Evolutionary conservation across 1,140 invertebrate species (phyloP), one percentile per base, ranked within the genome.

Genomic region (Leptoteleia sp.): DNA sequence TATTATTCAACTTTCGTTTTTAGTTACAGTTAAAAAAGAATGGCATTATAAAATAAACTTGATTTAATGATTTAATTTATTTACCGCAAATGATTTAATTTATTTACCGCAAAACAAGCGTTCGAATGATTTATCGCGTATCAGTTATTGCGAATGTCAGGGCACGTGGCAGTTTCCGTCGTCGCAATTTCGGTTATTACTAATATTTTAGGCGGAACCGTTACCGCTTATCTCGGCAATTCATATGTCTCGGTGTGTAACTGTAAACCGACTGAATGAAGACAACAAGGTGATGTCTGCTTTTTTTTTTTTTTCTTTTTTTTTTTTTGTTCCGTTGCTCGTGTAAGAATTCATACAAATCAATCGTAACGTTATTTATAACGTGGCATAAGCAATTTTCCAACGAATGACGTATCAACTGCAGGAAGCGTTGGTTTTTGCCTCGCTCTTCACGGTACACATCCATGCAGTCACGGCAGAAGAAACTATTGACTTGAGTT

Each of bases 401-500:
- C 25, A 50, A 9, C 42, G 11, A 11, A 27, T 65, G 61, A 50
- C 35, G 37, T 59, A 57, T 61, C 43, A 54, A 68, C 35, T 22
- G 25, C 59, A 47, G 52, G 61, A 62, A 68, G 62, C 37, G 22
- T 54, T 9, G 5, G 37, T 59, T 65, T 71, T 77, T 76, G 13
- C 22, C 0, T 25, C 1, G n/a, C 6, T 11, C 11, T 47, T 54
- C 11, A 31, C 25, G 43, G 22, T 25, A 6, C 3, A 25, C 6
- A 25, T 25, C 25, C 17, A 33, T 29, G 50, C 57, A 67, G 12
- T 50, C 67, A 62, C 52, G 76, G 70, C 25, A 47, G 13, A 62
- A 64, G 43, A 52, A 59, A 38, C 52, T 35, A 68, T 55, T 61
- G 64, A 57, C 33, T 54, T 12, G 48, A 64, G 62, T 70, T 73